Percentiles rank a stretch among this genome's conserved stretches.
These are phyloP conservation scores for Antitype chi DNA, from an alignment of 2,888 invertebrate genomes.

Conservation along the genomic window DNA sequence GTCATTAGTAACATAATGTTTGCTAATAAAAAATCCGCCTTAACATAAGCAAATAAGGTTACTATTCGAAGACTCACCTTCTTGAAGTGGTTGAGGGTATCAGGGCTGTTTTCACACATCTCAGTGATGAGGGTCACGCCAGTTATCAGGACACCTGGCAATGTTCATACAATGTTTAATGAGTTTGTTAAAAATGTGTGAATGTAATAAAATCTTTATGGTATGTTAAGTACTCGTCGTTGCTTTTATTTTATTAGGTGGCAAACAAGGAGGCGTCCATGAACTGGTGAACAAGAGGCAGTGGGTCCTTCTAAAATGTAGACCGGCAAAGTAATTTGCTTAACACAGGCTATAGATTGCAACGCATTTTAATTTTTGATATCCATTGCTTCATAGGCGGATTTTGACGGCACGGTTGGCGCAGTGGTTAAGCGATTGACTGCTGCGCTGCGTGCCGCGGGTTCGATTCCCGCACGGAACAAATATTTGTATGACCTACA, in stretches of 20 bases:
- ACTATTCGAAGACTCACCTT: slow-evolving; percentile 92
- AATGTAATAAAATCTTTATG: background rate
- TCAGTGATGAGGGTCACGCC: slow-evolving; percentile 99
- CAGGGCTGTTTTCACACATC: slow-evolving; percentile 99
- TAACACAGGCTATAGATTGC: background rate
- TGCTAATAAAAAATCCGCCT: slow-evolving; percentile 8
- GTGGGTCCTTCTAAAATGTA: background rate
- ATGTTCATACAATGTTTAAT: slow-evolving; percentile 21
- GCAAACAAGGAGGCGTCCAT: background rate
- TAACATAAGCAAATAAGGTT: background rate
- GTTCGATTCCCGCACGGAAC: too few relatives aligned
- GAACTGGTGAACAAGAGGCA: background rate
- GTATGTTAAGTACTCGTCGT: background rate
- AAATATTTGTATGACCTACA: too few relatives aligned
- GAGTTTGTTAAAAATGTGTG: background rate
- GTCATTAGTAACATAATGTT: background rate
- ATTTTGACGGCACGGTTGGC: too few relatives aligned
- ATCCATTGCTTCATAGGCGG: background rate
- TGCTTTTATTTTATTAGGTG: background rate
- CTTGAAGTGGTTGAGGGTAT: slow-evolving; percentile 99
- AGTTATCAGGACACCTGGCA: slow-evolving; percentile 97
- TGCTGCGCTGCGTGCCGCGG: too few relatives aligned
- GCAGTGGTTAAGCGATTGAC: too few relatives aligned
- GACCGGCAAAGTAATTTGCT: too few relatives aligned
- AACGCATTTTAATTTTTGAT: background rate